Percentiles rank a stretch among this genome's conserved stretches.
Evolutionary conservation across 35 echinoderm and acorn worm species (phyloP).

Genomic region (Amphiura filiformis): DNA sequence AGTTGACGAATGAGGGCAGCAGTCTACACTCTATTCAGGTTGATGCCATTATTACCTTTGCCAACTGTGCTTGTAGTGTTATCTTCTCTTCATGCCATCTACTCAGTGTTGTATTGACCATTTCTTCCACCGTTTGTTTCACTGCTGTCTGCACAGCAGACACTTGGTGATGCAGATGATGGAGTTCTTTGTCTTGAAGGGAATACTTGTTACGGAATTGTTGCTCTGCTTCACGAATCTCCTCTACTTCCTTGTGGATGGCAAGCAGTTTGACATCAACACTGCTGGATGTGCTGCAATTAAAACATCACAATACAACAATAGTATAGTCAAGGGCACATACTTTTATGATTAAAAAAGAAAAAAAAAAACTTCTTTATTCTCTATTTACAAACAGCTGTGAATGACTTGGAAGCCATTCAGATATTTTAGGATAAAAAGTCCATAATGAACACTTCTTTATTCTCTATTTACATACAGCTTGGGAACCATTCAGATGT

Average conservation of each 20-base stretch:
- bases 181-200: neutral
- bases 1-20: no score
- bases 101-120: neutral
- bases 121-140: neutral
- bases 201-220: neutral
- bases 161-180: neutral
- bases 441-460: no score
- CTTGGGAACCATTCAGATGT: no score
- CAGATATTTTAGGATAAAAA: no score
- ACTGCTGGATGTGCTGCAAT: neutral
- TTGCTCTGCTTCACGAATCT: neutral
- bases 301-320: no score
- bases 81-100: neutral
- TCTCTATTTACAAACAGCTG: no score
- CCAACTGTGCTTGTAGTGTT: neutral
- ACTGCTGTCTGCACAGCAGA: neutral
- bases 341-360: no score
- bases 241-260: neutral
- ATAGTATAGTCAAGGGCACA: no score
- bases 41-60: slow-evolving; percentile 7
- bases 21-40: no score
- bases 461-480: no score
- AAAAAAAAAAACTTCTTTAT: no score
- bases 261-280: neutral
- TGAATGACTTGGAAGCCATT: no score